Evolutionary conservation across 2,888 invertebrate species (phyloP), one percentile per base, ranked within the genome.

Genomic region (Omphaloscelis lunosa): DNA sequence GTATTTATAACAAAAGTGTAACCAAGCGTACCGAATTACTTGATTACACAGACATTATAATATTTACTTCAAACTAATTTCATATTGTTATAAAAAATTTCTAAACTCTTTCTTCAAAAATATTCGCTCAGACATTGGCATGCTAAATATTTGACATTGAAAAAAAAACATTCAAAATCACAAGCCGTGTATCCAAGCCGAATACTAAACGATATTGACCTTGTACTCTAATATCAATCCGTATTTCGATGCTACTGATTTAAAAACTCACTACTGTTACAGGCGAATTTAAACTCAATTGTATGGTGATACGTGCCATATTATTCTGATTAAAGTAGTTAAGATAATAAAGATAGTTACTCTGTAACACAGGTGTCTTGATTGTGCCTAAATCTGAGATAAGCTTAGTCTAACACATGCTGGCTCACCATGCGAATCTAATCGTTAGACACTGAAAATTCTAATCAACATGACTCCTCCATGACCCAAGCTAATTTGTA

Each of bases 211-310:
- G 9, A 39, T 29, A 12, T 34, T 76, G 76, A 72, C 85, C 86
- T 86, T 86, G 80, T 67, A 84, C 48, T 65, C 17, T 51, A 41
- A 81, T 85, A 77, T 71, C 78, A 69, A 70, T 82, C 67, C 61
- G n/a, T 65, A 69, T 59, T 80, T 77, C 23, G 41, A 45, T 53
- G 73, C 72, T 59, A n/a, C 23, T 45, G 65, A 56, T 68, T 76
- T 34, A 5, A 67, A 66, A 70, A 7, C 0, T 27, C 15, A 7
- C 45, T 15, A 69, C 23, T 23, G 4, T 29, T 20, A 5, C 34
- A 67, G 27, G 45, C 27, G 17, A 80, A 58, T 65, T 58, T 72
- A 12, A 58, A 68, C 78, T 58, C 39, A 58, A 69, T 29, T 0
- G 0, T 2, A 39, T 17, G 0, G 7, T 0, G 0, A 7, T 72